A percentile compares a stretch with the other conserved stretches of the same genome.
Evolutionary conservation across 2,797 vertebrate species (phyloP).

Genomic region (Uromys caudimaculatus): DNA sequence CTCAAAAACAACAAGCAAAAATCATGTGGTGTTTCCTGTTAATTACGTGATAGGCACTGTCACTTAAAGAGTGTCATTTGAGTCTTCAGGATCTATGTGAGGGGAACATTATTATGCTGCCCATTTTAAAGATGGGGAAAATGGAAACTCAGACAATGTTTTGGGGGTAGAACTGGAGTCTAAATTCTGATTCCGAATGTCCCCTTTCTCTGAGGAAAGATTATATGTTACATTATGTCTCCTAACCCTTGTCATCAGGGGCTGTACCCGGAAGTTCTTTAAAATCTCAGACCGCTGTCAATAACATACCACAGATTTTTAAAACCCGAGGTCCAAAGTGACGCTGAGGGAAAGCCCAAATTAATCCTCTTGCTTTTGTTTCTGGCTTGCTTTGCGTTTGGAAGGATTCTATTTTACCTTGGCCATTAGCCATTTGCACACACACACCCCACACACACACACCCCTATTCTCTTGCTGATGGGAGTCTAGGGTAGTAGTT

Average conservation of each 20-base stretch:
- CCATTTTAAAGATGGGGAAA: constrained; percentile 20
- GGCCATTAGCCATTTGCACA: neutral
- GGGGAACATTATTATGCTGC: neutral
- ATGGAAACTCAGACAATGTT: neutral
- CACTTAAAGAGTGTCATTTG: neutral
- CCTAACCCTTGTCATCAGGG: neutral
- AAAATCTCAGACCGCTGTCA: neutral
- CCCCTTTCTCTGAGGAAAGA: neutral
- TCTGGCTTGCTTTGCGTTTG: neutral
- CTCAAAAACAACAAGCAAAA: neutral
- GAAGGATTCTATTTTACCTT: constrained; percentile 14
- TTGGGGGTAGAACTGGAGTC: neutral
- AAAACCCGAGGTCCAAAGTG: neutral
- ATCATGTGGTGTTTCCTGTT: neutral
- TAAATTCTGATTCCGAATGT: neutral
- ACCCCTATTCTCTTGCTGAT: neutral
- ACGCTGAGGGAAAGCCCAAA: too few species aligned
- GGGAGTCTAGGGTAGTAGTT: neutral
- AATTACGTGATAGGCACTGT: neutral
- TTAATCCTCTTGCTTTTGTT: neutral
- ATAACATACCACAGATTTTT: neutral
- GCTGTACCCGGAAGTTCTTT: neutral
- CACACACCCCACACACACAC: too few species aligned
- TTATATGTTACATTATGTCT: neutral
- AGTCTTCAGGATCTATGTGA: neutral